Percentiles rank a stretch among this genome's conserved stretches.
Evolutionary conservation across 2,113 vertebrate genomes (phyloP).

Genomic region (Sminthopsis crassicaudata): DNA sequence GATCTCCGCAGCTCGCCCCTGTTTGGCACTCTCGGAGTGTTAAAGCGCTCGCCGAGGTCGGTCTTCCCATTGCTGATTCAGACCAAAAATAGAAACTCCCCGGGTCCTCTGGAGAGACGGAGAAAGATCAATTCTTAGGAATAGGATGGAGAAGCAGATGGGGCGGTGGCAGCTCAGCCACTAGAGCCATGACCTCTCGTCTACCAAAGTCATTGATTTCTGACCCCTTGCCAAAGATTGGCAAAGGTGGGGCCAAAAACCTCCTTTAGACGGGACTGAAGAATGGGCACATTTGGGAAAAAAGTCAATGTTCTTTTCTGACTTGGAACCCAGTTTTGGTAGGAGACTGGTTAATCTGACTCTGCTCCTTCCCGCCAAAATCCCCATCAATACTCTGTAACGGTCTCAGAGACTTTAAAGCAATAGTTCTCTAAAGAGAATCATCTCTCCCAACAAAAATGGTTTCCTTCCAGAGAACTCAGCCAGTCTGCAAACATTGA

Average conservation of each 20-base stretch:
- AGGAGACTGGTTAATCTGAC: not conserved
- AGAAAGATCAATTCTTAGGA: not conserved
- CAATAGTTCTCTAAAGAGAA: not conserved
- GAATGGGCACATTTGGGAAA: not conserved
- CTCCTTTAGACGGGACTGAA: not conserved
- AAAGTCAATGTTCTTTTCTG: not conserved
- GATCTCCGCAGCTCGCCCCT: not conserved
- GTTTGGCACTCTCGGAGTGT: not conserved
- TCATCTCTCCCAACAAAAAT: not conserved
- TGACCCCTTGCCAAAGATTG: not conserved
- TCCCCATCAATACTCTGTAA: no score
- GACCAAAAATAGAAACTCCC: not conserved
- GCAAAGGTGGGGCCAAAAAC: not conserved
- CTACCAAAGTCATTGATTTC: not conserved
- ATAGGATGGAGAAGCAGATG: not conserved
- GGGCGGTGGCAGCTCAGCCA: no score
- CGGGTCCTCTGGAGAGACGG: not conserved
- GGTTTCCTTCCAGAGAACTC: not conserved
- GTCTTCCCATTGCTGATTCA: not conserved
- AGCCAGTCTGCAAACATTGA: not conserved
- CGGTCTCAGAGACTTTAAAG: not conserved
- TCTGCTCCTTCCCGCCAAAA: not conserved
- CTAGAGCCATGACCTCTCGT: not conserved
- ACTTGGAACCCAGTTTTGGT: not conserved
- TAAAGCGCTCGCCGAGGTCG: no score